Percentiles rank a stretch among this genome's conserved stretches.
These are phyloP conservation scores for Pica pica DNA, from an alignment of 2,113 vertebrate genomes.

Conservation along the genomic window DNA sequence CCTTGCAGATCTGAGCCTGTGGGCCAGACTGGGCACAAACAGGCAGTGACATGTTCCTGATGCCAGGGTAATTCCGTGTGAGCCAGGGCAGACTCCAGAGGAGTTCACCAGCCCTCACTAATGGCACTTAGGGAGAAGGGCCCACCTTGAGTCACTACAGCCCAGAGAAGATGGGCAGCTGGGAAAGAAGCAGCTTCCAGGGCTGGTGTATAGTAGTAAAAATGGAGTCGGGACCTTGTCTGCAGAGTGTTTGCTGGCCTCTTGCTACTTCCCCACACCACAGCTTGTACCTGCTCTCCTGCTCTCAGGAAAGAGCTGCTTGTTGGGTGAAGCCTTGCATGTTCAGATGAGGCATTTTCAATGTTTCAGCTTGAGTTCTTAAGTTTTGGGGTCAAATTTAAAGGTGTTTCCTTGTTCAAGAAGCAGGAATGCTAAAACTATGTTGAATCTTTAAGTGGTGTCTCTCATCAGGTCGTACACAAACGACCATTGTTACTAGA, in stretches of 20 bases:
- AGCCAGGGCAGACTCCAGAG: not conserved
- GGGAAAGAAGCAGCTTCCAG: not conserved
- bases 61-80: not conserved
- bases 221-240: not conserved
- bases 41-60: accelerated
- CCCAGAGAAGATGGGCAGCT: not conserved
- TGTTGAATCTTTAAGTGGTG: not conserved
- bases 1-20: not conserved
- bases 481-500: not conserved
- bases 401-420: not conserved
- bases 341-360: not conserved
- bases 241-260: not conserved
- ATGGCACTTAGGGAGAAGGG: not conserved
- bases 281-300: not conserved
- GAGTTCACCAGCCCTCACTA: not conserved
- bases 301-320: not conserved
- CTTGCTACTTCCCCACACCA: not conserved
- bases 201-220: not conserved
- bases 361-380: not conserved
- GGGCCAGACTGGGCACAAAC: not conserved
- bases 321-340: not conserved
- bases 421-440: not conserved
- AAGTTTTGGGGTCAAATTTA: not conserved
- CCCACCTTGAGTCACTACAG: not conserved
- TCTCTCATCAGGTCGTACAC: not conserved